Conservation (phyloP, 2,888 invertebrate species). For the Chaitophorus viminalis region DNA sequence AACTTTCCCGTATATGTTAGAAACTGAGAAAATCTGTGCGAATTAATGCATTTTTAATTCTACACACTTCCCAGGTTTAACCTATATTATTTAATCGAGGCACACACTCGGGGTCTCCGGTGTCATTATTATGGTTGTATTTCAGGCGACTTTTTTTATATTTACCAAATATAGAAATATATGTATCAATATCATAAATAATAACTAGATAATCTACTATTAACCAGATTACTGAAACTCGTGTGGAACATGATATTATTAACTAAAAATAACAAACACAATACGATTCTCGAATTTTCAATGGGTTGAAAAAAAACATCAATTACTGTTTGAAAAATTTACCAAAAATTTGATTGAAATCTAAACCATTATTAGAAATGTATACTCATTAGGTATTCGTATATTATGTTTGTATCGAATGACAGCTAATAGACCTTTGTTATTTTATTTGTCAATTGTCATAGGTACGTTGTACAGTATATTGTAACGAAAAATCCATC, state of each 20-base stretch:
- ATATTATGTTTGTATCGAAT: neutral
- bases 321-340: neutral
- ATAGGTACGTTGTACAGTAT: neutral
- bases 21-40: slow-evolving; percentile 5
- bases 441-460: slow-evolving; percentile 8
- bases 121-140: neutral
- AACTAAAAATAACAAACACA: neutral
- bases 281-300: neutral
- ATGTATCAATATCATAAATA: neutral
- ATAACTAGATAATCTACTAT: neutral
- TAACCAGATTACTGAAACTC: neutral
- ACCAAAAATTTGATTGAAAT: neutral
- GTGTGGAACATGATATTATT: neutral
- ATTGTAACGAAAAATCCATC: slow-evolving; percentile 44
- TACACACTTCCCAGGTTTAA: slow-evolving; percentile 55
- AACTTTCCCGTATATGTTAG: slow-evolving; percentile 5
- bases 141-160: neutral
- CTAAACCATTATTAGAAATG: neutral
- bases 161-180: neutral
- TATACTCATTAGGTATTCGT: neutral
- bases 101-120: slow-evolving; percentile 7
- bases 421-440: too few relatives aligned
- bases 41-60: slow-evolving; percentile 24
- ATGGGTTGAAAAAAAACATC: neutral
- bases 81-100: slow-evolving; percentile 20